Evolutionary conservation across 2,888 invertebrate genomes (phyloP).

Genomic region (Pristionchus mayeri): DNA sequence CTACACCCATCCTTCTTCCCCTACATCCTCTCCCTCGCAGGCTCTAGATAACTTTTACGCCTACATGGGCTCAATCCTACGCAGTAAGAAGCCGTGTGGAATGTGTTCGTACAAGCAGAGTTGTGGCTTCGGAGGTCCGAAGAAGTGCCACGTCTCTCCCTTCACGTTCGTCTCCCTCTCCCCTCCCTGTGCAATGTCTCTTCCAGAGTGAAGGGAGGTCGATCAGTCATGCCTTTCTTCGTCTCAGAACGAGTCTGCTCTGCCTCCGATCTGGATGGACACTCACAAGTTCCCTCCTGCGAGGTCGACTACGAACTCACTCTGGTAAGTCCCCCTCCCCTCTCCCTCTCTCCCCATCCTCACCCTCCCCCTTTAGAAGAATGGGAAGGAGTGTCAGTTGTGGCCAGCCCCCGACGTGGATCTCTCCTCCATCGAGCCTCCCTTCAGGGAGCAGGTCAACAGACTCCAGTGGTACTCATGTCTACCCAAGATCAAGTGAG

Average conservation of each 20-base stretch:
- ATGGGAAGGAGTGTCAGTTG: conserved; percentile 70
- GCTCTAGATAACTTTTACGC: conserved; percentile 72
- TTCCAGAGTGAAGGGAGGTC: conserved; percentile 69
- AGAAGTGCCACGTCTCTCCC: conserved; percentile 72
- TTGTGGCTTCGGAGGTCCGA: conserved; percentile 73
- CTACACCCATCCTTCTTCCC: not conserved
- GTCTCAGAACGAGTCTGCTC: conserved; percentile 74
- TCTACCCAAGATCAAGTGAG: conserved; percentile 67
- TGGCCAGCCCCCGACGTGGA: conserved; percentile 73
- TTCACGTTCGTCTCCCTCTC: conserved; percentile 65
- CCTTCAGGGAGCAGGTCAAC: conserved; percentile 68
- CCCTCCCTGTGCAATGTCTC: not conserved
- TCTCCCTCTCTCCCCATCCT: not conserved
- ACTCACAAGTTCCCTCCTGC: conserved; percentile 70
- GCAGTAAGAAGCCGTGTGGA: conserved; percentile 70
- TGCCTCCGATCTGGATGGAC: conserved; percentile 67
- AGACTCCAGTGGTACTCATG: conserved; percentile 73
- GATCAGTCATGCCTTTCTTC: conserved; percentile 73
- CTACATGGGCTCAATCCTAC: conserved; percentile 68
- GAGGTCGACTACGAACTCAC: conserved; percentile 70
- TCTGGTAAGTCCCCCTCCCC: conserved; percentile 57
- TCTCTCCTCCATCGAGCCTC: conserved; percentile 68
- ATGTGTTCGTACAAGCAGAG: conserved; percentile 73
- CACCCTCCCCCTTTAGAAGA: conserved; percentile 57
- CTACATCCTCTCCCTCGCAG: conserved; percentile 28